These are phyloP conservation scores for Strongylocentrotus purpuratus DNA, from an alignment of 35 echinoderm and acorn worm species.

Conservation along the genomic window DNA sequence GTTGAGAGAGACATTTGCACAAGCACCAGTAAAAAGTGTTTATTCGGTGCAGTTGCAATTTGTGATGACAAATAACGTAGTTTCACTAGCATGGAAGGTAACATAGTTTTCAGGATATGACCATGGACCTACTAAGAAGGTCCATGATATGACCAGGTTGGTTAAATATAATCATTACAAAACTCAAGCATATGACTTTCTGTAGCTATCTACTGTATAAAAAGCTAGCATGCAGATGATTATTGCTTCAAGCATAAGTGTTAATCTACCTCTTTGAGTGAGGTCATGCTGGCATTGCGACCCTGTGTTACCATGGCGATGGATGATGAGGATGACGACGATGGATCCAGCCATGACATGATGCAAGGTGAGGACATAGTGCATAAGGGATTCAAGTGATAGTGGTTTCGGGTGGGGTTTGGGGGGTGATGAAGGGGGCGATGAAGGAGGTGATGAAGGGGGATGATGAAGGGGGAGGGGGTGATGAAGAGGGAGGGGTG, in stretches of 20 bases:
- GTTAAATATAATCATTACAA: neutral
- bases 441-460: too few species aligned
- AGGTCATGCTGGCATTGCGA: conserved; percentile 38
- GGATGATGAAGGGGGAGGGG: too few species aligned
- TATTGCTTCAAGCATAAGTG: neutral
- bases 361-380: neutral
- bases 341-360: neutral
- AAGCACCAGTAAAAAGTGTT: too few species aligned
- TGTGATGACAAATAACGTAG: too few species aligned
- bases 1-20: too few species aligned
- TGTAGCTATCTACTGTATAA: neutral
- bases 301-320: conserved; percentile 23
- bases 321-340: neutral
- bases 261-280: conserved; percentile 36
- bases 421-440: neutral
- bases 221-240: neutral
- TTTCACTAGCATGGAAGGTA: too few species aligned
- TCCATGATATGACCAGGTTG: too few species aligned
- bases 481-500: too few species aligned
- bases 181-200: neutral
- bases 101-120: too few species aligned
- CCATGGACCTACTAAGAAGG: too few species aligned
- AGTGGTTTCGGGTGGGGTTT: neutral
- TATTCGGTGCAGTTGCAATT: too few species aligned
- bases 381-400: conserved; percentile 12